Base-by-base conservation (phyloP, 1,140 invertebrate species). In the Schlechtendalia chinensis region DNA sequence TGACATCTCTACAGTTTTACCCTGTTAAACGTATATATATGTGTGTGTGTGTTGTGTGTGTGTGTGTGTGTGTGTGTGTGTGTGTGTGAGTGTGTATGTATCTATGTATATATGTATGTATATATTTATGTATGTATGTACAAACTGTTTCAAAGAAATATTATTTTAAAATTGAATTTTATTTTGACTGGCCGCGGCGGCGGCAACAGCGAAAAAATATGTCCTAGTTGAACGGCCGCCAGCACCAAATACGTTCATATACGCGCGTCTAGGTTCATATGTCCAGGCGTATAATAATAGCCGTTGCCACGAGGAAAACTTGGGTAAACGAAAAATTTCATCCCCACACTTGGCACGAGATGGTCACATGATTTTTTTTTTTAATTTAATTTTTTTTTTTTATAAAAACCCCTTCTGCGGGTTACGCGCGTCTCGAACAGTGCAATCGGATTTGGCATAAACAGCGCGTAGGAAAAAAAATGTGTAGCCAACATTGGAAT, bases 211-310 rank as follows among this genome's bases (percentile, higher is more conserved):
- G 14, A 58, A 22, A 39, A 39, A 39, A 39, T 39, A 32, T 77
- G 74, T 59, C 74, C 74, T 77, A 77, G 74, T 77, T 77, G 74
- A 77, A 77, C 56, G 32, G n/a, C 53, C 32, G 74, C 74, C 67
- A 69, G 67, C 67, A 69, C 67, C 74, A 77, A 77, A 77, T 77
- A 58, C 74, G 74, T 77, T 61, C 74, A 59, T 77, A 58, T 39
- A 39, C 32, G 32, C 32, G 32, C 29, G 56, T 59, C 54, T 77
- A 77, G 56, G 32, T 39, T 50, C 8, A 14, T 58, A 58, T 58
- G 32, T 77, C 53, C 74, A 77, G 74, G 54, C 74, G 74, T 77
- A 77, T 77, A 77, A 77, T 77, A 77, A 77, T 77, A 77, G 74
- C 74, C 22, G 32, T 77, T 77, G 74, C 32, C 74, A 39, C 32